Base-by-base conservation (phyloP, 2,888 invertebrate species). In the Tenthredo notha region DNA sequence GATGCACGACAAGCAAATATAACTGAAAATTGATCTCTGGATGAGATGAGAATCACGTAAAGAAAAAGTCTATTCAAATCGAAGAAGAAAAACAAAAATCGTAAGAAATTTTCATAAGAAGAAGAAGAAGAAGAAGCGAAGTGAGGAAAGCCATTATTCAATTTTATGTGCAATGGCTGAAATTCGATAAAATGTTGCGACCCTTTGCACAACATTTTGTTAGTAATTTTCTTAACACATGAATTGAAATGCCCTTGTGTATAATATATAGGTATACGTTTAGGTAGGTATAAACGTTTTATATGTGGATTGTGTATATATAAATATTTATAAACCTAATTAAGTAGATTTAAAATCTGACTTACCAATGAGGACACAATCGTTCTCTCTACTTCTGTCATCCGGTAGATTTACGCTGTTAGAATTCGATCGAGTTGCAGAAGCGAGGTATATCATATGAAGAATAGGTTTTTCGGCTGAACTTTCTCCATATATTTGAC, bases 311-410 rank as follows among this genome's bases (percentile, higher is more conserved):
- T 50, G 18, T 75, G 6, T 54, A 72, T 77, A 2, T 54, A 72
- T 72, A 33, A 77, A 77, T 77, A 77, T 77, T 77, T 77, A 77
- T 77, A 54, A 77, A 54, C 77, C 77, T 18, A 43, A 77, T 77
- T n/a, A 54, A 43, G 75, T 75, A 18, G 75, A 47, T n/a, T 54
- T 9, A 78, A 58, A 78, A 33, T 84, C 29, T 0, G 61, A 86
- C 91, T 91, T 87, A 93, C 93, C 93, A 25, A 91, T 91, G 77
- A 93, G 89, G 21, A 90, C 92, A 84, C 92, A 92, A 58, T 90
- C 90, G 77, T 87, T 89, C 67, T 86, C 87, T 29, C 84, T 77
- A 18, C 72, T 84, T 74, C 40, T 86, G 85, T 87, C 87, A 84
- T 86, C 87, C 5, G 87, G 84, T 25, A 87, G 84, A 72, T 87